Evolutionary conservation across 2,797 vertebrate genomes (phyloP).

Genomic region (Hydrocynus forskahlii): DNA sequence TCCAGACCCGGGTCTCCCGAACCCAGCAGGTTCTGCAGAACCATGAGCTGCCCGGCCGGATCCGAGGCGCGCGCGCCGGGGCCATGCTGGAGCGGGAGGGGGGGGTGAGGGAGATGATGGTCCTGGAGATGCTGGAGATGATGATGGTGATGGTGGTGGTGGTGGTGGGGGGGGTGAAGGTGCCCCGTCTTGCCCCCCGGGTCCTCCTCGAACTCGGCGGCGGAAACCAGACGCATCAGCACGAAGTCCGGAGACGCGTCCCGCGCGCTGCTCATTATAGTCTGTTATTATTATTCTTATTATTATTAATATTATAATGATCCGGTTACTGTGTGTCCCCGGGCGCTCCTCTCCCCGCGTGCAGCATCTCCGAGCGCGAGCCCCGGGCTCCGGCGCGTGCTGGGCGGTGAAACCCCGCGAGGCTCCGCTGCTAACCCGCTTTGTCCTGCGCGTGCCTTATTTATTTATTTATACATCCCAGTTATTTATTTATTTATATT

Average conservation of each 20-base stretch:
- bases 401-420: not conserved
- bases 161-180: no score
- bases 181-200: slow-evolving; percentile 43
- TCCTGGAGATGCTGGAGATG: not conserved
- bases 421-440: not conserved
- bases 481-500: not conserved
- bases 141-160: not conserved
- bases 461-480: no score
- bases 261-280: slow-evolving; percentile 78
- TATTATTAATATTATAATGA: not conserved
- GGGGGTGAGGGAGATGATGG: not conserved
- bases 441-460: not conserved
- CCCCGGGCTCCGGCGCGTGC: not conserved
- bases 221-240: slow-evolving; percentile 83
- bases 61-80: no score
- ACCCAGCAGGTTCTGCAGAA: slow-evolving; percentile 85
- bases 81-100: not conserved
- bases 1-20: slow-evolving; percentile 33
- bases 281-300: not conserved
- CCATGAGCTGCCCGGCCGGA: slow-evolving; percentile 89
- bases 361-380: not conserved
- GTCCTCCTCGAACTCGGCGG: slow-evolving; percentile 74
- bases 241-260: slow-evolving; percentile 84
- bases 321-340: no score
- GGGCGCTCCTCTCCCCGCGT: not conserved